Conservation (phyloP, 37 sponge, comb jelly and placozoan species). For the Aphrocallistes beatrix region DNA sequence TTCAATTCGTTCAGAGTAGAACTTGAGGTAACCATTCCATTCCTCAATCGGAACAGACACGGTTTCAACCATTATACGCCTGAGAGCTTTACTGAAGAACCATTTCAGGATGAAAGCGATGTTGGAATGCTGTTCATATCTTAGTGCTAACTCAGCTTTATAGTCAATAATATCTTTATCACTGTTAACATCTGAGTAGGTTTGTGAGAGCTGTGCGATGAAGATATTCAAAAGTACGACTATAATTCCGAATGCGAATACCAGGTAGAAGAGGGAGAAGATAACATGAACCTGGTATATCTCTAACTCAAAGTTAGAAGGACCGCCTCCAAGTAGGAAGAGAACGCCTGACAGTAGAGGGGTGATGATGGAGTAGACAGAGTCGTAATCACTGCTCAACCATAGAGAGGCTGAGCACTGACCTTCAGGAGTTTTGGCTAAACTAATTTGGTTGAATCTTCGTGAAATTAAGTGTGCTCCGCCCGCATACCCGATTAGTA, state of each 20-base stretch:
- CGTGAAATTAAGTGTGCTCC: background rate
- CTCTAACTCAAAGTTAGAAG: background rate
- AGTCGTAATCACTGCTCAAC: background rate
- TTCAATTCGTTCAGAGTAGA: background rate
- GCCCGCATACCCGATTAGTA: background rate
- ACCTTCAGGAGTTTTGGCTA: background rate
- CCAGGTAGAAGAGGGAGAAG: background rate
- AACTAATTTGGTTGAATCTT: background rate
- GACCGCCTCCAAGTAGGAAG: background rate
- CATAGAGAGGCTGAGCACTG: background rate
- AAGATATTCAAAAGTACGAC: background rate
- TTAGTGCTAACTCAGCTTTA: background rate
- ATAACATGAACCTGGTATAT: background rate
- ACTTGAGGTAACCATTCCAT: background rate
- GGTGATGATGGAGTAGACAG: background rate
- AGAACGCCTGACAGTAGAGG: background rate
- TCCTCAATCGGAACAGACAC: background rate
- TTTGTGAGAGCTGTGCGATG: conserved; percentile 11
- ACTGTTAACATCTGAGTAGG: background rate
- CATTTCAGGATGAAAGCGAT: background rate
- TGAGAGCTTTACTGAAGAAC: conserved; percentile 15
- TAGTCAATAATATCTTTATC: background rate
- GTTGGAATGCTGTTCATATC: background rate
- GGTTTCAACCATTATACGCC: background rate
- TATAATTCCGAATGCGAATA: background rate